These are phyloP conservation scores for Drosophila obscura DNA, from an alignment of 1,140 invertebrate genomes.

Conservation along the genomic window DNA sequence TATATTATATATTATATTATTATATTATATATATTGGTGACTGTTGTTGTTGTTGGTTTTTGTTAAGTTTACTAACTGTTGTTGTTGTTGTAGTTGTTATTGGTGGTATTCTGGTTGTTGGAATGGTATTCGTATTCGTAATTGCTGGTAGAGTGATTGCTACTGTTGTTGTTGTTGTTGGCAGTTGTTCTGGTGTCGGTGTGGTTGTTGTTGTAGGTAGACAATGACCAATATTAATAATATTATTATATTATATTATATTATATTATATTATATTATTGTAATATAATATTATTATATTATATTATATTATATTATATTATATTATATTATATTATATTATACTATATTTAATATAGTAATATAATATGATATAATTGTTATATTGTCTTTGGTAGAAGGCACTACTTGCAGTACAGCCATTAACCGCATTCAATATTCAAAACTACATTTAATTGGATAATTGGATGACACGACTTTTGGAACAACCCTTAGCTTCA, in stretches of 20 bases:
- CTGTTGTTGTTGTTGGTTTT: slow-evolving; percentile 48
- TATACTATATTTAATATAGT: no score
- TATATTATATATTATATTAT: no score
- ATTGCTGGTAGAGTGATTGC: slow-evolving; percentile 48
- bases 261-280: no score
- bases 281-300: no score
- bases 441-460: slow-evolving; percentile 17
- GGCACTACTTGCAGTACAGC: slow-evolving; percentile 6
- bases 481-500: slow-evolving; percentile 57
- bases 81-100: slow-evolving; percentile 56
- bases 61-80: slow-evolving; percentile 45
- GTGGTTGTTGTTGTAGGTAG: slow-evolving; percentile 75
- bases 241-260: no score
- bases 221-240: slow-evolving; percentile 83
- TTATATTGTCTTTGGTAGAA: no score
- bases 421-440: slow-evolving; percentile 39
- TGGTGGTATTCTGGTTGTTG: slow-evolving; percentile 61
- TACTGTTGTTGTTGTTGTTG: slow-evolving; percentile 38
- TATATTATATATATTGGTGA: no score
- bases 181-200: slow-evolving; percentile 51
- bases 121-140: slow-evolving; percentile 40
- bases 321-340: no score
- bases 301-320: no score
- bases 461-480: slow-evolving; percentile 32
- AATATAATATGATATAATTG: no score